Percentiles rank a stretch among this genome's conserved stretches.
Conservation (phyloP, 1,140 invertebrate species). For the Drosophila pectinifera region DNA sequence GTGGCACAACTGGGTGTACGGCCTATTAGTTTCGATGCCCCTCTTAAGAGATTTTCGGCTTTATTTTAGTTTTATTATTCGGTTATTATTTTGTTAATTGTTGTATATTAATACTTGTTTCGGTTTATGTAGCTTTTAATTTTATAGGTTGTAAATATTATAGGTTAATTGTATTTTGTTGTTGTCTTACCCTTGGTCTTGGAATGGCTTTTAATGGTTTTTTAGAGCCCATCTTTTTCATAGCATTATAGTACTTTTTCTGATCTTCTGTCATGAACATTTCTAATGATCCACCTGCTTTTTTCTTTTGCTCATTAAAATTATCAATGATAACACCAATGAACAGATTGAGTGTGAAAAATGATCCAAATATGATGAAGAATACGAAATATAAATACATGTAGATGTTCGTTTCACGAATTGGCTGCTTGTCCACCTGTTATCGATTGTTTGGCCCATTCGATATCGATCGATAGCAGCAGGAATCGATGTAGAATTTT, state of each 20-base stretch:
- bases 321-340: conserved; percentile 99
- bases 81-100: conserved; percentile 16
- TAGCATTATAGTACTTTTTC: conserved; percentile 99
- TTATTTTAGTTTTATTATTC: neutral
- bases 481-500: conserved; percentile 43
- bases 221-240: conserved; percentile 99
- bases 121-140: conserved; percentile 7
- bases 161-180: conserved; percentile 65
- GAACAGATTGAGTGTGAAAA: conserved; percentile 99
- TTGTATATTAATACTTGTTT: conserved; percentile 23
- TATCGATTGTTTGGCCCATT: conserved; percentile 42
- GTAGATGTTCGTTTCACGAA: conserved; percentile 96
- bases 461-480: conserved; percentile 46
- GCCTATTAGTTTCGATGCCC: conserved; percentile 1
- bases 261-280: conserved; percentile 99
- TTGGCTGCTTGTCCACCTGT: conserved; percentile 95
- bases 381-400: conserved; percentile 99
- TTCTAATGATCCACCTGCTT: conserved; percentile 98
- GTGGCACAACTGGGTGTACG: too few relatives aligned
- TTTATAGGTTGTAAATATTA: conserved; percentile 22
- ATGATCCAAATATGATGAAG: conserved; percentile 98
- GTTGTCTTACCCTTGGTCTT: conserved; percentile 93
- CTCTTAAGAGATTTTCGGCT: neutral
- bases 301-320: conserved; percentile 99
- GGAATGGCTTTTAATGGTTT: conserved; percentile 99